phyloP scores from a whole-genome alignment of 2,797 vertebrate species.

The Characodon lateralis region DNA sequence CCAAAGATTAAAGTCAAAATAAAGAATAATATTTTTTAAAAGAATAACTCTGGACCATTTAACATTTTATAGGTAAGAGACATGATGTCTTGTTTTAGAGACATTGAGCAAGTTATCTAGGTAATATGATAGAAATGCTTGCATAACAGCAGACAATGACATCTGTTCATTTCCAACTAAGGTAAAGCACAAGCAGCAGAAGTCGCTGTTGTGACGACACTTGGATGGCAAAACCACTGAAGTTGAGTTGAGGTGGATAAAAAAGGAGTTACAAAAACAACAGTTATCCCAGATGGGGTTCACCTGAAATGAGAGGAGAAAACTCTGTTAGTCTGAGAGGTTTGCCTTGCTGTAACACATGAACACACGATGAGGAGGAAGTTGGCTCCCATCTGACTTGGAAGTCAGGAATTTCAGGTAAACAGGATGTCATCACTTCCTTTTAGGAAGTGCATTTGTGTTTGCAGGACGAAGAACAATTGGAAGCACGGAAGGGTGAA shows the following conservation, averaged over 20 bases:
- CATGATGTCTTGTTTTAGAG: slow-evolving; percentile 17
- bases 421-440: slow-evolving; percentile 69
- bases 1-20: not conserved
- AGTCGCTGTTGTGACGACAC: slow-evolving; percentile 35
- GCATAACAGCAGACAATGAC: slow-evolving; percentile 27
- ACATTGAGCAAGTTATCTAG: slow-evolving; percentile 8
- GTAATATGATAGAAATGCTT: slow-evolving; percentile 13
- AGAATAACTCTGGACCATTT: not conserved
- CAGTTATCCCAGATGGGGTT: slow-evolving; percentile 45
- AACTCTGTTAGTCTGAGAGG: slow-evolving; percentile 19
- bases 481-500: slow-evolving; percentile 75
- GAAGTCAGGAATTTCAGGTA: slow-evolving; percentile 64
- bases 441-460: slow-evolving; percentile 69
- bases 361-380: slow-evolving; percentile 26
- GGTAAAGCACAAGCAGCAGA: slow-evolving; percentile 38
- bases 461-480: slow-evolving; percentile 71
- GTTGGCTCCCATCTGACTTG: slow-evolving; percentile 26
- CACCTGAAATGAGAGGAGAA: slow-evolving; percentile 66
- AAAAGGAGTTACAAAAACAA: slow-evolving; percentile 23
- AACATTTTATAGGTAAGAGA: slow-evolving; percentile 9
- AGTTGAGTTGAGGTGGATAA: slow-evolving; percentile 17
- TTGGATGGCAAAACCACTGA: slow-evolving; percentile 35
- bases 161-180: slow-evolving; percentile 25
- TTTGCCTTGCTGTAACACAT: not conserved
- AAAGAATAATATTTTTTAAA: not conserved